phyloP scores from a whole-genome alignment of 2,113 vertebrate genomes.

The Zosterops japonicus region DNA sequence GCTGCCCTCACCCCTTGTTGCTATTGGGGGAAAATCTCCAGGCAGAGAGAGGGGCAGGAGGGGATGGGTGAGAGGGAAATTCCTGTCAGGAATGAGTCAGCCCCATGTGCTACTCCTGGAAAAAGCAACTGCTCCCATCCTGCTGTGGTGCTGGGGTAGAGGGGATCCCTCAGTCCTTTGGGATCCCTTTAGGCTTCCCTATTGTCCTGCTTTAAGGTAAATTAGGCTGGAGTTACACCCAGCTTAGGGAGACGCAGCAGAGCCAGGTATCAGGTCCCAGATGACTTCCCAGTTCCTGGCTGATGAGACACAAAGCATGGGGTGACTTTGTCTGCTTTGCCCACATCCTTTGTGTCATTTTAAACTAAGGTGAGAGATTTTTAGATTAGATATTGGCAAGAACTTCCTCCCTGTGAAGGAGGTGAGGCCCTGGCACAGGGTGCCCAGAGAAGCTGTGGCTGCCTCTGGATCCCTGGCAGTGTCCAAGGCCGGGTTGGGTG shows the following conservation, averaged over 20 bases:
- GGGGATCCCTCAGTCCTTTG: not conserved
- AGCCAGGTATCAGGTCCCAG: not conserved
- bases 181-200: not conserved
- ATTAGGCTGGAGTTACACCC: not conserved
- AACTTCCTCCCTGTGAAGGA: not conserved
- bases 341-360: not conserved
- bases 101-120: not conserved
- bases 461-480: not conserved
- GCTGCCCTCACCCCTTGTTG: not conserved
- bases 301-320: not conserved
- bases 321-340: not conserved
- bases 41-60: not conserved
- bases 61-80: slow-evolving; percentile 9
- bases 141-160: not conserved
- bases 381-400: not conserved
- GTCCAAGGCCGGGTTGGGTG: rapidly evolving
- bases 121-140: slow-evolving; percentile 24
- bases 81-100: not conserved
- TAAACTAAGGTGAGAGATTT: not conserved
- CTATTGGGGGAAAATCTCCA: not conserved
- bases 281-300: not conserved
- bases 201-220: not conserved
- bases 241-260: not conserved
- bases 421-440: not conserved
- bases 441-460: not conserved